A percentile compares a stretch with the other conserved stretches of the same genome.
phyloP scores from a whole-genome alignment of 1,140 invertebrate genomes.

The Hyposmocoma kahamanoa region DNA sequence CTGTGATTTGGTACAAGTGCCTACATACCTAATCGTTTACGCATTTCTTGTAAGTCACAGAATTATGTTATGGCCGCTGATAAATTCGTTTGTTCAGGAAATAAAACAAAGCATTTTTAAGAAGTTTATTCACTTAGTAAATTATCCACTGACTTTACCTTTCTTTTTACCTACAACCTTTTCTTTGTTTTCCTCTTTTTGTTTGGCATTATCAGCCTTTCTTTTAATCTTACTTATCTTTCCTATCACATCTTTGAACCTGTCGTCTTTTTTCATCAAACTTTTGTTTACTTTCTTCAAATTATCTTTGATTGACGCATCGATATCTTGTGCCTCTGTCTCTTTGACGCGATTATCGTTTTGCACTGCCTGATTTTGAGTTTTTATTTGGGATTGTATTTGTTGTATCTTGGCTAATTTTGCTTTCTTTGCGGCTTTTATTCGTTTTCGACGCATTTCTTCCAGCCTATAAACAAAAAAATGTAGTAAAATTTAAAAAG shows the following conservation, averaged over 20 bases:
- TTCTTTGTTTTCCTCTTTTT: constrained; percentile 16
- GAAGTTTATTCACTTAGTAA: too few species aligned
- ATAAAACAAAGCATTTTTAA: too few species aligned
- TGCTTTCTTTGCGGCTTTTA: constrained; percentile 59
- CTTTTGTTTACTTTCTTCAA: constrained; percentile 62
- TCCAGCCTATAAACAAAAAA: constrained; percentile 44
- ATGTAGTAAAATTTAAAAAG: not conserved
- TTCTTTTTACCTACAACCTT: too few species aligned
- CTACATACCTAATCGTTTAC: too few species aligned
- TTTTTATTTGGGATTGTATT: constrained; percentile 54
- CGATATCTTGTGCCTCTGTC: constrained; percentile 36
- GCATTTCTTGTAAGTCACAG: too few species aligned
- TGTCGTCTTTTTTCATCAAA: constrained; percentile 64
- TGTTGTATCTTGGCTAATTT: constrained; percentile 64
- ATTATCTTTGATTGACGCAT: constrained; percentile 45
- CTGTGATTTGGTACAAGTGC: too few species aligned
- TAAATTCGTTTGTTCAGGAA: too few species aligned
- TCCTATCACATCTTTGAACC: constrained; percentile 71
- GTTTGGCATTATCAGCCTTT: constrained; percentile 44
- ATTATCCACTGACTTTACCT: too few species aligned
- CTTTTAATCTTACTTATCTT: constrained; percentile 70
- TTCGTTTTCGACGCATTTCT: constrained; percentile 59
- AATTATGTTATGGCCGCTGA: too few species aligned
- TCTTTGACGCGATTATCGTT: constrained; percentile 25
- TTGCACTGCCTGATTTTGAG: constrained; percentile 18